Base-by-base conservation (phyloP, 1,140 invertebrate species). In the Zophobas atratus region DNA sequence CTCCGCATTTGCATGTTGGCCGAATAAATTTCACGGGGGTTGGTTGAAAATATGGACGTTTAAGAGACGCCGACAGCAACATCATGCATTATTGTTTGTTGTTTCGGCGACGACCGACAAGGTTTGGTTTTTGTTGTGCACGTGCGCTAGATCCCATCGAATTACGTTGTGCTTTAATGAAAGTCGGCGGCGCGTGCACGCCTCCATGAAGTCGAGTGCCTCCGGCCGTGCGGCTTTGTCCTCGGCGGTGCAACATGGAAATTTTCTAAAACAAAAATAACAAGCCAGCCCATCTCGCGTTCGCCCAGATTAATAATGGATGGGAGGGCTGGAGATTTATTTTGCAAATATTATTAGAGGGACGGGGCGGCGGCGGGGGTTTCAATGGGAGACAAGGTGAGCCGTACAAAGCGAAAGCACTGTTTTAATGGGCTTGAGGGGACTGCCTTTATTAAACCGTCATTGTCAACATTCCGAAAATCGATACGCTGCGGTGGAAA, bases 251-350 rank as follows among this genome's bases (percentile, higher is more conserved):
- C 60, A 67, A 67, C 60, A 67, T 67, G 60, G 60, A 67, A 67
- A 67, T 67, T 67, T 67, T 67, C 60, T 41, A 67, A 67, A 67
- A 67, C 60, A 67, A 67, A 67, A 67, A 67, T 67, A 67, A 67
- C 60, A 67, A 67, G 36, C 35, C 35, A 63, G 39, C 60, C 60
- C 60, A 67, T 72, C 36, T 72, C 36, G 36, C 48, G 51, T 72
- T 32, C 36, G 70, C 70, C 46, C 43, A 35, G 71, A 73, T 73
- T 73, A 73, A 73, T 73, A 73, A 73, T 73, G 71, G 71, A 73
- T 73, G 71, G 51, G 71, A 73, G 35, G 49, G 46, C 35, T 48
- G 4, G 38, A 48, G 71, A 73, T 73, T 73, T 73, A 73, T 73
- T 73, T 73, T 39, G 49, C 49, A 55, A 73, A 73, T 73, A 56